Evolutionary conservation across 2,888 invertebrate genomes (phyloP), one percentile per base, ranked within the genome.

Genomic region (Meliscaeva auricollis): DNA sequence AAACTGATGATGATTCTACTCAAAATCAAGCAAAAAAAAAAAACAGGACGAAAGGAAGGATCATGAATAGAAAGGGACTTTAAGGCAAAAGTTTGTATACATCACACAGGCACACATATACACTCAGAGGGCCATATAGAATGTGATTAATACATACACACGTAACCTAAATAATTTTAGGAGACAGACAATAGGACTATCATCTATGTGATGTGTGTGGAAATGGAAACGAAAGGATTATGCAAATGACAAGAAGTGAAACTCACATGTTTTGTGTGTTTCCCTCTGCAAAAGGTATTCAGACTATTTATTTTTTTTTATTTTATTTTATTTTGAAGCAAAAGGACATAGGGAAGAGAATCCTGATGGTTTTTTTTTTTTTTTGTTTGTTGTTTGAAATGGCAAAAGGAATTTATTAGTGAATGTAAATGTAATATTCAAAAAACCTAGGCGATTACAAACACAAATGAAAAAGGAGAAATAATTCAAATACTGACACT

Each of bases 191-290:
- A 70, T 56, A 50, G 66, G 69, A 44, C 56, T 64, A 44, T 8
- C n/a, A 52, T 9, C 32, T 11, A 58, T n/a, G 17, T 3, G 15
- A 32, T n/a, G n/a, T n/a, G 11, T 58, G 38, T 22, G 58, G 20
- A 35, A 38, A 38, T 46, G 62, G 30, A 69, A 70, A 60, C 38
- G 38, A 69, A 70, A 60, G 75, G 80, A 70, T 75, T 81, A 68
- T 81, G 75, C 69, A 70, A 81, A 81, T 75, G 54, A 64, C 38
- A 54, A 56, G 44, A 44, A 44, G 54, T 75, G 69, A 70, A 56
- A 56, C 48, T 70, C 41, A 32, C 54, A 56, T 64, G 68, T 35
- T 54, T 44, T 69, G 46, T 54, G 52, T 32, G 62, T 38, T 13
- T 58, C 20, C 11, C 15, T 17, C 17, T 17, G 17, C 7, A 46